phyloP scores from a whole-genome alignment of 1,140 invertebrate species.

The Caenorhabditis latens region DNA sequence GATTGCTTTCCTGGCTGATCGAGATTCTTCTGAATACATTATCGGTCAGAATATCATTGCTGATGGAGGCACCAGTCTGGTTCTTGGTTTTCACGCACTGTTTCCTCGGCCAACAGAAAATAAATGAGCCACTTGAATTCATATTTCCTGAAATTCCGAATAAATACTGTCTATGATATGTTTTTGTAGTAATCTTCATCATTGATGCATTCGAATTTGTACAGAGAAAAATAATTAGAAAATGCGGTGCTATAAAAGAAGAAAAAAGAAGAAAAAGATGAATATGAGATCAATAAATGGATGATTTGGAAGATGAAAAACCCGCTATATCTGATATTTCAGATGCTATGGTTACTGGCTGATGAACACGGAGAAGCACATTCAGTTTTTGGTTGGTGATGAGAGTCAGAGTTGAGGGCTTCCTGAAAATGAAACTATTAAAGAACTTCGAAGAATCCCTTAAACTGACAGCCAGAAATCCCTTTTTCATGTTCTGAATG shows the following conservation, averaged over 20 bases:
- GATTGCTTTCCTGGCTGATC: neutral
- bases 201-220: neutral
- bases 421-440: slow-evolving; percentile 28
- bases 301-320: slow-evolving; percentile 3
- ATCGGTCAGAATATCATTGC: slow-evolving; percentile 41
- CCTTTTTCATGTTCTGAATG: slow-evolving; percentile 59
- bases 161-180: too few relatives aligned
- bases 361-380: slow-evolving; percentile 28
- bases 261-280: neutral
- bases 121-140: neutral
- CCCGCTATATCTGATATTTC: slow-evolving; percentile 5
- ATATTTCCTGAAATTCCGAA: neutral
- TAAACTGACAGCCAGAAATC: slow-evolving; percentile 52
- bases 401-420: slow-evolving; percentile 39
- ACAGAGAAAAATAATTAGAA: neutral
- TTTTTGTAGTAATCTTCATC: neutral
- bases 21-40: slow-evolving; percentile 25
- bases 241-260: neutral
- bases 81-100: slow-evolving; percentile 15
- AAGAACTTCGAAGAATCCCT: neutral
- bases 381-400: slow-evolving; percentile 16
- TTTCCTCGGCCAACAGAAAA: neutral
- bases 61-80: slow-evolving; percentile 21
- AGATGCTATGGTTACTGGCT: slow-evolving; percentile 27
- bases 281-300: slow-evolving; percentile 6